Evolutionary conservation across 1,140 invertebrate genomes (phyloP).

Genomic region (Chrysomallon squamiferum): DNA sequence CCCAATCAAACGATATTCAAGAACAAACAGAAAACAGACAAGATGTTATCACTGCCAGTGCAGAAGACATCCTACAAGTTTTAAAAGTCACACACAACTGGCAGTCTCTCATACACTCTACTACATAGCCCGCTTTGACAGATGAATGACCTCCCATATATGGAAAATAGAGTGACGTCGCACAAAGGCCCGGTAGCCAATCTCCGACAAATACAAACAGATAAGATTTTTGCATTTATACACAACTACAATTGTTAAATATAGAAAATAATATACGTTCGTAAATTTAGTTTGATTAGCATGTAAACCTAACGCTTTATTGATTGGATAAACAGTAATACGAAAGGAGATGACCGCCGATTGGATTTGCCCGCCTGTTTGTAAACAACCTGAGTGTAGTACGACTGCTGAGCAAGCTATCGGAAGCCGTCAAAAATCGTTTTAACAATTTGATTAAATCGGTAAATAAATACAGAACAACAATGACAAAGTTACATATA

Average conservation of each 20-base stretch:
- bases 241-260: not conserved
- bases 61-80: not conserved
- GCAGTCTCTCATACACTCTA: not conserved
- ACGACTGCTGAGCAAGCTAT: not conserved
- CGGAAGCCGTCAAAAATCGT: not conserved
- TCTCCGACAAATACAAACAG: not conserved
- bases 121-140: not conserved
- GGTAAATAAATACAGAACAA: not conserved
- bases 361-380: conserved; percentile 4
- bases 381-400: conserved; percentile 3
- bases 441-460: not conserved
- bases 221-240: not conserved
- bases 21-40: not conserved
- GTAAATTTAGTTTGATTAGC: conserved; percentile 6
- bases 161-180: not conserved
- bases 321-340: conserved; percentile 5
- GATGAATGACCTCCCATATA: conserved; percentile 5
- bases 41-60: not conserved
- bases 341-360: conserved; percentile 2
- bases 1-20: not conserved
- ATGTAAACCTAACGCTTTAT: conserved; percentile 1
- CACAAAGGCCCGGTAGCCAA: not conserved
- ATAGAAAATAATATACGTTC: conserved; percentile 1
- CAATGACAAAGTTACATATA: not conserved
- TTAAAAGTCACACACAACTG: not conserved